Evolutionary conservation across 2,888 invertebrate species (phyloP).

Genomic region (Pocota personata): DNA sequence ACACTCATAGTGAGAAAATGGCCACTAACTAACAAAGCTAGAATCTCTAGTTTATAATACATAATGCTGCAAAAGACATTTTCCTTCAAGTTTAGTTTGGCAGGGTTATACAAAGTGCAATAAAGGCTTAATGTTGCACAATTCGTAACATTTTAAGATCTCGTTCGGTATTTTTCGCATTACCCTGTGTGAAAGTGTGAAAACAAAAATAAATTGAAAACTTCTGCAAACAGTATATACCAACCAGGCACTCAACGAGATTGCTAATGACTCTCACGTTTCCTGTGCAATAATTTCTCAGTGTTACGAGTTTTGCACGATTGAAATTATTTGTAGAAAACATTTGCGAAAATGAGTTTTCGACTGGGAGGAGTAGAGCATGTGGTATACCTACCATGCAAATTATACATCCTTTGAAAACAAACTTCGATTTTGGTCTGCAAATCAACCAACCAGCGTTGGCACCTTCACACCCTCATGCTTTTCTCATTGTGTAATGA

Average conservation of each 20-base stretch:
- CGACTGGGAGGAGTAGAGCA: neutral
- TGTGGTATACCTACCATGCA: conserved; percentile 43
- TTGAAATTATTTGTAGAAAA: conserved; percentile 66
- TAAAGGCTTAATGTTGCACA: neutral
- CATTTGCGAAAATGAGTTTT: conserved; percentile 67
- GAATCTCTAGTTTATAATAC: no score
- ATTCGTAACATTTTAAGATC: conserved; percentile 8
- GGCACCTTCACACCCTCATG: conserved; percentile 37
- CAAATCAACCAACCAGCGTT: conserved; percentile 1
- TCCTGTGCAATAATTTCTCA: conserved; percentile 61
- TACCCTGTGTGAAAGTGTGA: conserved; percentile 35
- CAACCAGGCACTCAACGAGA: conserved; percentile 25
- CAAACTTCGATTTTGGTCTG: conserved; percentile 49
- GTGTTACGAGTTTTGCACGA: conserved; percentile 54
- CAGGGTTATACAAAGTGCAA: no score
- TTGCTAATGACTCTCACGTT: conserved; percentile 72
- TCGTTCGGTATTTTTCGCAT: conserved; percentile 43
- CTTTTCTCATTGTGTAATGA: conserved; percentile 77
- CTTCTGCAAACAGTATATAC: conserved; percentile 3
- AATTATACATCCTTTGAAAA: conserved; percentile 41
- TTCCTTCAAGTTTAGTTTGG: no score
- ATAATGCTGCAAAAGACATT: no score
- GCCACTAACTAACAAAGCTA: no score
- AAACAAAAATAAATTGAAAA: conserved; percentile 36
- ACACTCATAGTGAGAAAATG: no score